These are phyloP conservation scores for Macrophya alboannulata DNA, from an alignment of 2,888 invertebrate species.

Conservation along the genomic window DNA sequence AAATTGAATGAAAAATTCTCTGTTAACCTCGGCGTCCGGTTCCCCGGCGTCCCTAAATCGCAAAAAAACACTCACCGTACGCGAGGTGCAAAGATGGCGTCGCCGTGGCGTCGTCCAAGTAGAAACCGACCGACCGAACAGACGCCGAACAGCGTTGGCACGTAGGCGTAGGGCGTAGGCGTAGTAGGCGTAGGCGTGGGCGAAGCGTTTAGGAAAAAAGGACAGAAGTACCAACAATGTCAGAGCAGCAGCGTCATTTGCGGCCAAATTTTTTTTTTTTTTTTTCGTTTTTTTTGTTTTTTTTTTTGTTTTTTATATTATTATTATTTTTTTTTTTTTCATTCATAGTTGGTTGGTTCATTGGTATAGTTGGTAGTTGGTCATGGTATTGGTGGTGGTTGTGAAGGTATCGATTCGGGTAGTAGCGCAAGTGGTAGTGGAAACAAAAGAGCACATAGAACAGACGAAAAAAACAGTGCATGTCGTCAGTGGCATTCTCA, in stretches of 20 bases:
- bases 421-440: constrained; percentile 69
- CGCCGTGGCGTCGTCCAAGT: constrained; percentile 8
- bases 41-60: neutral
- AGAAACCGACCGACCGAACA: constrained; percentile 39
- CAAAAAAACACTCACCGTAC: constrained; percentile 52
- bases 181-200: constrained; percentile 55
- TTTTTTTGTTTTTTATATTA: constrained; percentile 60
- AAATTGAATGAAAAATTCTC: constrained; percentile 5
- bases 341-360: constrained; percentile 60
- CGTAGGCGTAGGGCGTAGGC: constrained; percentile 49
- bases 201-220: constrained; percentile 67
- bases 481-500: constrained; percentile 79
- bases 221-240: constrained; percentile 79
- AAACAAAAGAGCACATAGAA: constrained; percentile 79
- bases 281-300: neutral
- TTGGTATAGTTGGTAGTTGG: constrained; percentile 58
- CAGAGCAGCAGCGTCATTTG: constrained; percentile 62
- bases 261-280: constrained; percentile 22
- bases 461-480: constrained; percentile 78
- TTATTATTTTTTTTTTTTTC: constrained; percentile 60
- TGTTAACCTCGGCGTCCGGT: constrained; percentile 32
- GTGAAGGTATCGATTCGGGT: constrained; percentile 62
- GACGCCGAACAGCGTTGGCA: constrained; percentile 43
- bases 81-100: constrained; percentile 48
- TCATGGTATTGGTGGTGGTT: constrained; percentile 62